phyloP scores from a whole-genome alignment of 1,140 invertebrate species.

The Rhyacophila brunnea region DNA sequence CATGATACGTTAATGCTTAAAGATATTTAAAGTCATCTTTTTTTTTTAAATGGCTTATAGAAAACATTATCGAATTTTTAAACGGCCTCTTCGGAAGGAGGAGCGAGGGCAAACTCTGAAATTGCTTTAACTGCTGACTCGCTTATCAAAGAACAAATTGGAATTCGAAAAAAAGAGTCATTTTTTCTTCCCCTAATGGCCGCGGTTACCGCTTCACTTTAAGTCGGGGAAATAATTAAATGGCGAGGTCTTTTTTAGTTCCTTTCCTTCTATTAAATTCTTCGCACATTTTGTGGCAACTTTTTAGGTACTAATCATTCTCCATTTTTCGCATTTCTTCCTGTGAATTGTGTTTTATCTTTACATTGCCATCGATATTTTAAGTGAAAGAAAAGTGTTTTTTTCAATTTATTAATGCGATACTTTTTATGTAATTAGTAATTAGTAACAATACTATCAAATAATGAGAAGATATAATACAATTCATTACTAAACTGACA shows the following conservation, averaged over 20 bases:
- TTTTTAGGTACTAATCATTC: background rate
- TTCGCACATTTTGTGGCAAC: background rate
- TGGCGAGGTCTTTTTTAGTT: constrained; percentile 13
- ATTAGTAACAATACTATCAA: no score
- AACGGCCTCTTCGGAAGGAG: background rate
- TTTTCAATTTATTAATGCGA: no score
- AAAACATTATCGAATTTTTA: background rate
- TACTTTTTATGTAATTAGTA: no score
- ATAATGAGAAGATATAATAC: no score
- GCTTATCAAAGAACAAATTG: constrained; percentile 35
- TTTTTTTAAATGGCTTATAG: no score
- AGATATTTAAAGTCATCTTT: no score
- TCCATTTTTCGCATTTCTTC: background rate
- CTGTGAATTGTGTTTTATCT: background rate
- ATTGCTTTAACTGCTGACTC: constrained; percentile 33
- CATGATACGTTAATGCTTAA: no score
- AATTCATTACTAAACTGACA: no score
- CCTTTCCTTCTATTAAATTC: constrained; percentile 4
- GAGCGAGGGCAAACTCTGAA: constrained; percentile 4
- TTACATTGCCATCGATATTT: background rate
- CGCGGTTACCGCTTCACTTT: constrained; percentile 28
- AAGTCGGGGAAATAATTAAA: constrained; percentile 32
- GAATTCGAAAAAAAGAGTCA: constrained; percentile 26
- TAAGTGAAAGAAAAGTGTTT: no score
- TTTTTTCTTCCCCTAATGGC: constrained; percentile 27